phyloP scores from a whole-genome alignment of 64 coral and sea anemone species.

The Platygyra sinensis region DNA sequence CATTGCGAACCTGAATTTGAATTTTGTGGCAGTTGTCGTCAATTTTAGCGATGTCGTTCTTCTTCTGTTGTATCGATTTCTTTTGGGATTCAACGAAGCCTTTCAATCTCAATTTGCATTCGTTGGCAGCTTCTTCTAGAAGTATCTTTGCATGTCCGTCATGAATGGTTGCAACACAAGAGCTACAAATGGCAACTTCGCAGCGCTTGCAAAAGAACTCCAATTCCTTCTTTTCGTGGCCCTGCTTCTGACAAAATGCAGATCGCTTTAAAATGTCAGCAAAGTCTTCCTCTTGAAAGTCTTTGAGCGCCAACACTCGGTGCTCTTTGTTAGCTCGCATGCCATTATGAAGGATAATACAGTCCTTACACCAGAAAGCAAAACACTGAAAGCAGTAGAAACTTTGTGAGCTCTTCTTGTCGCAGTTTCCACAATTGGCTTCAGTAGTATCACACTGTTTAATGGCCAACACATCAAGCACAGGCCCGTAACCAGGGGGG shows the following conservation, averaged over 20 bases:
- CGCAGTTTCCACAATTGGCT: constrained; percentile 12
- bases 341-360: neutral
- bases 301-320: constrained; percentile 18
- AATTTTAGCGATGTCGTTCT: neutral
- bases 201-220: neutral
- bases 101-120: neutral
- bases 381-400: too few relatives aligned
- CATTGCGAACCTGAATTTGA: neutral
- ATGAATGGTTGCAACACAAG: neutral
- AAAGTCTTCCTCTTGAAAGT: constrained; percentile 40
- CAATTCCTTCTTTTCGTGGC: neutral
- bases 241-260: neutral
- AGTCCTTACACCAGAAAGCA: neutral
- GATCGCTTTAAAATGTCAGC: constrained; percentile 13
- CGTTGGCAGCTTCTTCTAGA: neutral
- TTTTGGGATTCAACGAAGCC: neutral
- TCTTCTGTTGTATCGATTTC: neutral
- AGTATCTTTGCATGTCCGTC: constrained; percentile 2
- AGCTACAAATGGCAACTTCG: neutral
- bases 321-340: neutral
- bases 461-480: too few relatives aligned
- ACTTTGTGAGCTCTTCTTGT: neutral
- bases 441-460: too few relatives aligned
- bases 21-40: neutral
- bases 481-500: too few relatives aligned